Evolutionary conservation across 2,113 vertebrate genomes (phyloP), one percentile per base, ranked within the genome.

Genomic region (Perca flavescens): DNA sequence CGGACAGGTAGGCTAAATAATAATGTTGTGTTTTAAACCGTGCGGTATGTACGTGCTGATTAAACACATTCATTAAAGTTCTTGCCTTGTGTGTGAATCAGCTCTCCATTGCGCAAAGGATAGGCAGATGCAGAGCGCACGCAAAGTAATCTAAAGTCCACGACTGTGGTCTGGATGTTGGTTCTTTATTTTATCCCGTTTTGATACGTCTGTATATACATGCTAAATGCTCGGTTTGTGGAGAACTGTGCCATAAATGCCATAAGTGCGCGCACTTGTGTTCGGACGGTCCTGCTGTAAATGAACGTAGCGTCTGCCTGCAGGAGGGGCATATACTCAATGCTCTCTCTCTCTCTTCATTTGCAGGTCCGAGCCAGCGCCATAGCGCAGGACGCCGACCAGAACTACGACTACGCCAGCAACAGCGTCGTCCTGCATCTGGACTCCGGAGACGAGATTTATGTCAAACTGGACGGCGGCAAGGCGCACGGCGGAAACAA

Each of bases 341-440:
- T 10, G 36, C 36, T 40, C 36, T 40, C 36, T 40, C 7, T 40
- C 34, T 67, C 16, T 65, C 12, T 71, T 19, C 0, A 16, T 34
- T 5, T 62, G 62, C 94, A 98, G 97, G 97, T 97, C 46, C 96
- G 97, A 7, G 97, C 97, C 88, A 98, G 97, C 17, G 97, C 97
- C 88, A 99, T 99, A 1, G 97, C 97, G 0, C 97, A 98, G 43
- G 97, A 98, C 1, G 97, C 97, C 0, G 97, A 98, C 89, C 97
- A 98, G 95, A 98, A 98, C 89, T 98, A 98, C 8, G 97, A 98
- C 92, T 98, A 98, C 0, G 97, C 97, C 83, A 97, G 97, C 86
- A 98, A 98, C 95, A 98, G 97, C 36, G 97, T 96, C 46, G 97
- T 98, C 65, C 95, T 99, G 82, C 97, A 98, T 85, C 95, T 99